Evolutionary conservation across 2,113 vertebrate genomes (phyloP).

Genomic region (Ramphastos sulfuratus): DNA sequence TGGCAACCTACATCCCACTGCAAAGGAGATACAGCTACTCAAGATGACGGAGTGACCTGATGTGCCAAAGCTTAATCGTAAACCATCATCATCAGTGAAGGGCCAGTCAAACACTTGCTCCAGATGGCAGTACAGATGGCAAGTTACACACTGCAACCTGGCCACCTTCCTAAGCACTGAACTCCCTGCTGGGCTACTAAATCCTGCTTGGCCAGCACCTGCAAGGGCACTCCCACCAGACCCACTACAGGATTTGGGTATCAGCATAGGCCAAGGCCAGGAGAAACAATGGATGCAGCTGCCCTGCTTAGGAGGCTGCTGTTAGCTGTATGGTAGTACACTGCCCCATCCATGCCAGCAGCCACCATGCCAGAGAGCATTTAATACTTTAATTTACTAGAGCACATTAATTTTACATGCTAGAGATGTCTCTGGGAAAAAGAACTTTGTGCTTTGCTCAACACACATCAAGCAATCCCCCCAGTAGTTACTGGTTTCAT

Average conservation of each 20-base stretch:
- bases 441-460: not conserved
- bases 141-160: fast-evolving
- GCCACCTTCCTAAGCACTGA: not conserved
- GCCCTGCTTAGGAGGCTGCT: not conserved
- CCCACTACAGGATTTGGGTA: not conserved
- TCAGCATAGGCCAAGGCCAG: not conserved
- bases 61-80: not conserved
- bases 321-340: not conserved
- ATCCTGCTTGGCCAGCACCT: not conserved
- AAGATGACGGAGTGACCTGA: not conserved
- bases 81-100: fast-evolving
- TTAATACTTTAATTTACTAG: not conserved
- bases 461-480: not conserved
- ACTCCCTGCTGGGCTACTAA: not conserved
- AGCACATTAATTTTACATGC: fast-evolving
- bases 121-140: not conserved
- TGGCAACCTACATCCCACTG: not conserved
- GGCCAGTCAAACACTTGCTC: not conserved
- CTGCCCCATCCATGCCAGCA: fast-evolving
- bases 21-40: not conserved
- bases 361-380: not conserved
- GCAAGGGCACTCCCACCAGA: not conserved
- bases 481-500: not conserved
- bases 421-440: not conserved
- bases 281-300: not conserved